Evolutionary conservation across 2,797 vertebrate genomes (phyloP), one percentile per base, ranked within the genome.

Genomic region (Cyprinodon diabolis): DNA sequence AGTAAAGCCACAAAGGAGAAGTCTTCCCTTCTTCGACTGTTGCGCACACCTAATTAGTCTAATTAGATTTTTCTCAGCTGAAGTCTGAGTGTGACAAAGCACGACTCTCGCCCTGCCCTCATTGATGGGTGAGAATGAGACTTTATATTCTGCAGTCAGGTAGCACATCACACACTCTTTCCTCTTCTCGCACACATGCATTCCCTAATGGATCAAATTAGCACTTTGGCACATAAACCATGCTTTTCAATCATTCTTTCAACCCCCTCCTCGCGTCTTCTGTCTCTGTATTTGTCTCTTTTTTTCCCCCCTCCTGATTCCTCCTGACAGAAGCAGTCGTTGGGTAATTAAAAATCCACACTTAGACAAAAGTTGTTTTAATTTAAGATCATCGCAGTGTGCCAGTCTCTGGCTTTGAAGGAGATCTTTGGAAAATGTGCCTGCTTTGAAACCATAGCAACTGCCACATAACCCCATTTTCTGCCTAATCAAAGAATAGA

Each of bases 171-270:
- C 87, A 78, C 84, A 71, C 75, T 45, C 77, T 37, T 23, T 54
- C 49, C 66, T 60, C 7, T 71, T 65, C 71, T 25, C 45, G 3
- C 80, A 68, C 81, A 57, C 81, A 84, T 83, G 73, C 87, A 79
- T 81, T 58, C 73, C 84, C 77, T 93, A 94, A 94, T 93, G 91
- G 91, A 93, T 90, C 86, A 84, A 93, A 95, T 95, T 95, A 95
- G 92, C 78, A 25, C 84, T 83, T 76, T 91, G 86, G 90, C 93
- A 93, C 89, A 93, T 88, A 90, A 90, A 87, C 88, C 84, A 86
- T 82, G 86, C 82, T 90, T 87, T 83, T 77, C 84, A 77, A 78
- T 76, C 73, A 2, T 87, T 83, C 70, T 85, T 69, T 65, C 86
- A 58, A 68, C 75, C 71, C 35, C 75, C 77, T 54, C 60, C 77